Conservation (phyloP, 2,888 invertebrate genomes). For the Electrophaes corylata region DNA sequence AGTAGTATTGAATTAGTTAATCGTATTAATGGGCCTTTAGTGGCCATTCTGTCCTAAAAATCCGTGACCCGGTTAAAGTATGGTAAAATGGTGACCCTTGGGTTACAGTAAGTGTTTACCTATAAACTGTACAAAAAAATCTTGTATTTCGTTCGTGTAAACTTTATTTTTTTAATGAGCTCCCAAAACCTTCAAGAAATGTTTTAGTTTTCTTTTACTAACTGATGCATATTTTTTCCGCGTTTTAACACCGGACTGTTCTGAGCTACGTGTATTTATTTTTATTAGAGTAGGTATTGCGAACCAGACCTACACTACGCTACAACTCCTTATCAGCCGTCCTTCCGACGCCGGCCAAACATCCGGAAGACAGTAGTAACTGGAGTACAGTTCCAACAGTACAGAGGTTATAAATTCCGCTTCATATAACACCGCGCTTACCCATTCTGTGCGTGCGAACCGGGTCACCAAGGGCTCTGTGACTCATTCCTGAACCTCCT, state of each 20-base stretch:
- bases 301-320: slow-evolving; percentile 4
- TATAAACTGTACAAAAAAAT: no score
- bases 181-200: no score
- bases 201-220: no score
- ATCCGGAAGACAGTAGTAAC: slow-evolving; percentile 23
- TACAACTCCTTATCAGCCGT: slow-evolving; percentile 23
- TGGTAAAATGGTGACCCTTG: no score
- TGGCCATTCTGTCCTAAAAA: background rate
- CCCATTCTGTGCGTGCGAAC: slow-evolving; percentile 63
- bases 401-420: slow-evolving; percentile 46
- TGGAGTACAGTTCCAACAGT: slow-evolving; percentile 26
- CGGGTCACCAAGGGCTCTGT: slow-evolving; percentile 63
- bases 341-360: slow-evolving; percentile 24
- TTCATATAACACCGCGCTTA: slow-evolving; percentile 50
- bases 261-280: no score
- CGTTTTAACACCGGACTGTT: no score
- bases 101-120: no score
- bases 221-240: no score
- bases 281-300: background rate
- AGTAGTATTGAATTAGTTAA: background rate
- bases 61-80: no score
- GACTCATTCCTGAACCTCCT: slow-evolving; percentile 45
- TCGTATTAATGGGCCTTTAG: background rate
- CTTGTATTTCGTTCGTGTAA: no score
- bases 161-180: no score